Conservation (phyloP, 92 coral and sea anemone genomes). For the Pocillopora meandrina region DNA sequence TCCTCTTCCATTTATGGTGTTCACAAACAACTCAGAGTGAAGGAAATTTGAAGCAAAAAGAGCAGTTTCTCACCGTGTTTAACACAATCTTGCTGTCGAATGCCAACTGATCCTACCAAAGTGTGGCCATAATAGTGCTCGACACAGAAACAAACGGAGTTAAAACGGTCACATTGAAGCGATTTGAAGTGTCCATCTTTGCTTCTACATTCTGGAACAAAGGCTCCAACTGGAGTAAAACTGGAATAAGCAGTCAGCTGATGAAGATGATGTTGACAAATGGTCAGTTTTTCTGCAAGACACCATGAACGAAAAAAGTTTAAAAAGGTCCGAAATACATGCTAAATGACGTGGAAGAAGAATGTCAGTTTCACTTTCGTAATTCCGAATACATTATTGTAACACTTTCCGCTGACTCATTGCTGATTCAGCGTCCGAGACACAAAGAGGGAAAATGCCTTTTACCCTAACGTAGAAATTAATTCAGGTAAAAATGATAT, state of each 20-base stretch:
- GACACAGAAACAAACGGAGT: conserved; percentile 84
- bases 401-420: too few species aligned
- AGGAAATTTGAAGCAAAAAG: not conserved
- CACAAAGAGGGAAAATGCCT: too few species aligned
- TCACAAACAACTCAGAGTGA: not conserved
- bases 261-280: conserved; percentile 62
- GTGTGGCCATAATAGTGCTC: conserved; percentile 64
- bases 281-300: conserved; percentile 47
- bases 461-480: too few species aligned
- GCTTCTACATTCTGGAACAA: conserved; percentile 72
- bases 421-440: too few species aligned
- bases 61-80: conserved; percentile 16
- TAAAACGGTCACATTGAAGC: conserved; percentile 74
- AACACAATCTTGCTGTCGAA: conserved; percentile 75
- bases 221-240: conserved; percentile 52
- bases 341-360: too few species aligned
- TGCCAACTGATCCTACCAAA: conserved; percentile 61
- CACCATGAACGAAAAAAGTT: not conserved
- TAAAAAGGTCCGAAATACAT: not conserved
- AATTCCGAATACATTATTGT: too few species aligned
- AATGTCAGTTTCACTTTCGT: too few species aligned
- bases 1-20: not conserved
- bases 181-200: conserved; percentile 74
- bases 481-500: too few species aligned
- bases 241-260: conserved; percentile 56